These are phyloP conservation scores for Mesaphorura yosii DNA, from an alignment of 1,140 invertebrate species.

Conservation along the genomic window DNA sequence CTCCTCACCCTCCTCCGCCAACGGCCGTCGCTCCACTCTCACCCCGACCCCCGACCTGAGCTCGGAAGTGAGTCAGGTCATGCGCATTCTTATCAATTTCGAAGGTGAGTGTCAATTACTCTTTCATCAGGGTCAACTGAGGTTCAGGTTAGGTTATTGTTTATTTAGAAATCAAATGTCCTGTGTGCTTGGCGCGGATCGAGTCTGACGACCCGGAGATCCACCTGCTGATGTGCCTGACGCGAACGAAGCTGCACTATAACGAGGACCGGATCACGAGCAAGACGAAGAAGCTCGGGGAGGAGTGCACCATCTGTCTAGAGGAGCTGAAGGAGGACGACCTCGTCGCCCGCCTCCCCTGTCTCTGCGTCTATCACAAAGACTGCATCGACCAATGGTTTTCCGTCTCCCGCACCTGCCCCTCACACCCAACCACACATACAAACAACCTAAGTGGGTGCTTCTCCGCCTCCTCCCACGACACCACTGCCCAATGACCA, in stretches of 20 bases:
- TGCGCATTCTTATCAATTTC: conserved; percentile 10
- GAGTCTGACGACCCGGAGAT: conserved; percentile 95
- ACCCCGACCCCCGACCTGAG: no score
- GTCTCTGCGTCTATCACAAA: conserved; percentile 99
- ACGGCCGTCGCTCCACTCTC: no score
- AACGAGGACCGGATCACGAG: conserved; percentile 68
- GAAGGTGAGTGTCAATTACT: conserved; percentile 4
- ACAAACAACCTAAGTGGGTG: no score
- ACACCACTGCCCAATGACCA: not conserved
- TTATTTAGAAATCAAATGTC: conserved; percentile 86
- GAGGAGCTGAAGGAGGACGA: conserved; percentile 89
- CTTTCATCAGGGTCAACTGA: conserved; percentile 3
- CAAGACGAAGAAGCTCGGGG: conserved; percentile 81
- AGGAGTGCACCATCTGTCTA: conserved; percentile 97
- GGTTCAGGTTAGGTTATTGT: not conserved
- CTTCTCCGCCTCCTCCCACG: no score
- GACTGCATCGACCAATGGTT: conserved; percentile 95
- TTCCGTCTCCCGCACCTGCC: conserved; percentile 82
- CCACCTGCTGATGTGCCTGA: conserved; percentile 97
- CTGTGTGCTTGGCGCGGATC: conserved; percentile 95
- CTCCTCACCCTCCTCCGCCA: no score
- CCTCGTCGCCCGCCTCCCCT: conserved; percentile 93
- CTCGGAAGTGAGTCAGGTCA: not conserved
- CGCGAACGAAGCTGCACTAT: conserved; percentile 93
- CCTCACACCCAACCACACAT: conserved; percentile 56